phyloP scores from a whole-genome alignment of 2,888 invertebrate genomes.

The Emmelina monodactyla region DNA sequence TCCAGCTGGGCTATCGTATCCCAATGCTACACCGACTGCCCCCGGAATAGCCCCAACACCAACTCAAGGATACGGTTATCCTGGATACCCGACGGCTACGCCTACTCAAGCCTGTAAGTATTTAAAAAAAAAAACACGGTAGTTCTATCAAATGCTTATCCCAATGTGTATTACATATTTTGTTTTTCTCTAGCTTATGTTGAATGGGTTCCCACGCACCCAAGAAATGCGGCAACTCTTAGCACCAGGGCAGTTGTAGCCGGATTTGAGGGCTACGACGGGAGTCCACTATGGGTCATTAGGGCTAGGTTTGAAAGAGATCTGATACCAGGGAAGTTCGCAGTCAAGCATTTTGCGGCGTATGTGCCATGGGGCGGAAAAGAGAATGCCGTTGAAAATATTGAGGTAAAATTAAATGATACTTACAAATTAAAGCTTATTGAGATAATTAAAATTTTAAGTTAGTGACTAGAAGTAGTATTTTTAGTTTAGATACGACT shows the following conservation, averaged over 20 bases:
- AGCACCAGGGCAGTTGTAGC: slow-evolving; percentile 42
- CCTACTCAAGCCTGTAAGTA: slow-evolving; percentile 19
- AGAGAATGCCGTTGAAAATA: slow-evolving; percentile 34
- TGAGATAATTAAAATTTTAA: no score
- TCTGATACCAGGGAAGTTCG: slow-evolving; percentile 50
- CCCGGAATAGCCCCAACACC: slow-evolving; percentile 16
- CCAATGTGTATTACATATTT: background rate
- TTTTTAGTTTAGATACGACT: no score
- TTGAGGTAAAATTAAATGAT: slow-evolving; percentile 52
- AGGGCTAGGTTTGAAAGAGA: slow-evolving; percentile 40
- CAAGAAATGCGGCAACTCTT: slow-evolving; percentile 26
- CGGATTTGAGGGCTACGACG: slow-evolving; percentile 49
- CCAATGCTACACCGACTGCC: slow-evolving; percentile 19
- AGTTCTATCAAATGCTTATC: background rate
- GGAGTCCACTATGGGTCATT: slow-evolving; percentile 54
- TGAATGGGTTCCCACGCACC: slow-evolving; percentile 41
- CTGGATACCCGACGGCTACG: slow-evolving; percentile 17
- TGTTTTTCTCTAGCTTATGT: slow-evolving; percentile 32
- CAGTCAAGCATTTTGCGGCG: slow-evolving; percentile 41
- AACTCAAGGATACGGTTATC: slow-evolving; percentile 14
- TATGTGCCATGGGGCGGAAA: slow-evolving; percentile 48
- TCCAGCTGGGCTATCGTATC: slow-evolving; percentile 36
- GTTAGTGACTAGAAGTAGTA: no score
- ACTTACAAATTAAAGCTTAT: no score
- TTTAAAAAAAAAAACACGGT: background rate